Evolutionary conservation across 2,888 invertebrate genomes (phyloP).

Genomic region (Vanessa cardui): DNA sequence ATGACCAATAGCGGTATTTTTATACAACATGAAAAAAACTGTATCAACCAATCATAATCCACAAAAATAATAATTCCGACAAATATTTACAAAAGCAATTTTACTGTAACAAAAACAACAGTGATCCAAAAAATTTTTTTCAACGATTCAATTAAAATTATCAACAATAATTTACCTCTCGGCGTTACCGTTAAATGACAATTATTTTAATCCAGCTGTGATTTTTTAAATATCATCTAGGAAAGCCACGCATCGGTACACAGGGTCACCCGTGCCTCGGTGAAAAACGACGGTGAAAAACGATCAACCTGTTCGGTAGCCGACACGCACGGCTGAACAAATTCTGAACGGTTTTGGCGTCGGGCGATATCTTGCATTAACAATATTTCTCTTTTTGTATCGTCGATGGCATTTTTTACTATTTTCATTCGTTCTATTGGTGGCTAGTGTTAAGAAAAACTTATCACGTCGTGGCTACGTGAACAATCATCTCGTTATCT

Average conservation of each 20-base stretch:
- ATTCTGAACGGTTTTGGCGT: constrained; percentile 59
- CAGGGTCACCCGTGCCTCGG: constrained; percentile 41
- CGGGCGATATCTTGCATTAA: constrained; percentile 43
- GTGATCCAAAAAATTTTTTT: constrained; percentile 16
- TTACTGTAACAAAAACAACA: not conserved
- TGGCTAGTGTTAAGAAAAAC: constrained; percentile 13
- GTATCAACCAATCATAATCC: too few species aligned
- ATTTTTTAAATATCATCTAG: constrained; percentile 23
- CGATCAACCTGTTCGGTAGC: constrained; percentile 49
- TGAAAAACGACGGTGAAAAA: constrained; percentile 47
- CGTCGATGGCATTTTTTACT: constrained; percentile 31
- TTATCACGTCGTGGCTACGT: constrained; percentile 59
- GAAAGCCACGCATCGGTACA: constrained; percentile 25
- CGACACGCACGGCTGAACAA: constrained; percentile 55
- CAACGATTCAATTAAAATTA: constrained; percentile 17
- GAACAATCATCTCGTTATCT: constrained; percentile 71
- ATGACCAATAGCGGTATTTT: too few species aligned
- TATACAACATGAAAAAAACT: too few species aligned
- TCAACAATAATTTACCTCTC: constrained; percentile 27
- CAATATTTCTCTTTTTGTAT: constrained; percentile 46
- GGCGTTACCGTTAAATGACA: constrained; percentile 34
- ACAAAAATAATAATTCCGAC: too few species aligned
- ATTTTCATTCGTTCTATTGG: constrained; percentile 9
- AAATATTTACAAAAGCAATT: too few species aligned
- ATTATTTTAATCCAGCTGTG: constrained; percentile 36